Base-by-base conservation (phyloP, 1,140 invertebrate genomes). In the Acromyrmex echinatior region DNA sequence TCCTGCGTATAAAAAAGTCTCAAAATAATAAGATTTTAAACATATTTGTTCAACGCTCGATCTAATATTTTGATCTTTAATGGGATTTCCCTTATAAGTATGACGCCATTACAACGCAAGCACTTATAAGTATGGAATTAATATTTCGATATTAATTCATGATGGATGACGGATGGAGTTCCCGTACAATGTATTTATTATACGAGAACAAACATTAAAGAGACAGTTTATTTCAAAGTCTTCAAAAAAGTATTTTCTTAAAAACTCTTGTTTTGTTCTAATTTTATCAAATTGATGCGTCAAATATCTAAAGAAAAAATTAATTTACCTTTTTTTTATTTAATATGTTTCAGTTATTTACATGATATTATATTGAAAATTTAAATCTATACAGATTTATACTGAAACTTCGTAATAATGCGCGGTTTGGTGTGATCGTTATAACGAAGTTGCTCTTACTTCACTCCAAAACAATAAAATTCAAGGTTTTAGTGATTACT, bases 1-100 rank as follows among this genome's bases (percentile, higher is more conserved):
- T 74, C 68, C 56, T 84, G 70, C 35, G 25, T 60, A 74, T 51
- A 84, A 84, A 73, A 76, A 82, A 62, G 53, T 74, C 45, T 60
- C 56, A 39, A 81, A 84, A 84, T 62, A 60, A 74, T 84, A 84
- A 84, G 18, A 84, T 74, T 49, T 9, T 16, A 74, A 81, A 81
- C 21, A 35, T 10, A n/a, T 62, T 63, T 49, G 39, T 62, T 74
- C 73, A 84, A 74, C 31, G 18, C 39, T 51, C 28, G 21, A 16
- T 49, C 21, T 58, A 81, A 58, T 18, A 5, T 81, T 81, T 81
- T 81, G 63, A 81, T 81, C 21, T 71, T 71, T 71, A 71, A 3
- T 16, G 14, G 31, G 14, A 56, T 39, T 18, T 70, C 12, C 25
- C 45, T 79, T 65, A 65, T 51, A 65, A 70, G 35, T 70, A 49